A percentile compares a stretch with the other conserved stretches of the same genome.
These are phyloP conservation scores for Tribolium madens DNA, from an alignment of 1,140 invertebrate species.

Conservation along the genomic window DNA sequence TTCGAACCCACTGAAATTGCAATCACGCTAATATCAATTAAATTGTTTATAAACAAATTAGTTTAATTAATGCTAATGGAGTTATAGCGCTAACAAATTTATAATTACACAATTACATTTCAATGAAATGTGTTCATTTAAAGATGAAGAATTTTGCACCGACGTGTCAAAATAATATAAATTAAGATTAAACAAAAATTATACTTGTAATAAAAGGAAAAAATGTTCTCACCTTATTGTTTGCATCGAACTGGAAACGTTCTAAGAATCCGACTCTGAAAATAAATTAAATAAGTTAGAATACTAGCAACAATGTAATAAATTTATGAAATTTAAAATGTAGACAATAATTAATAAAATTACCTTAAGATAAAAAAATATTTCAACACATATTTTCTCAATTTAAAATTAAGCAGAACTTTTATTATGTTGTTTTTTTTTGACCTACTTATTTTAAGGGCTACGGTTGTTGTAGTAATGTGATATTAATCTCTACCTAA, in stretches of 20 bases:
- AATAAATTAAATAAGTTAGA: constrained; percentile 27
- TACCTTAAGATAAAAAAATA: too few species aligned
- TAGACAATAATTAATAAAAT: too few species aligned
- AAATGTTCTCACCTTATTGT: constrained; percentile 15
- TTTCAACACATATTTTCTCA: too few species aligned
- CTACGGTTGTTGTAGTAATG: too few species aligned
- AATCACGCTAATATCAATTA: not conserved
- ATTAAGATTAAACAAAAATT: too few species aligned
- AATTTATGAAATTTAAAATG: too few species aligned
- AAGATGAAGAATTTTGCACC: too few species aligned
- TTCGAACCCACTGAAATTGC: not conserved
- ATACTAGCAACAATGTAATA: constrained; percentile 1
- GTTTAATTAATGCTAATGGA: not conserved
- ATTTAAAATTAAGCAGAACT: too few species aligned
- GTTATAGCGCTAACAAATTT: not conserved
- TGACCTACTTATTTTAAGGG: too few species aligned
- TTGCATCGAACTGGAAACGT: not conserved
- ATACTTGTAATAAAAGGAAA: not conserved
- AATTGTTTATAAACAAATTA: not conserved
- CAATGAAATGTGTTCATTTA: not conserved
- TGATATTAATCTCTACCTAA: too few species aligned
- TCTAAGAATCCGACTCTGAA: constrained; percentile 9
- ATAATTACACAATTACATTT: not conserved
- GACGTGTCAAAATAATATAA: too few species aligned
- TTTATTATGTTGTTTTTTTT: too few species aligned